Evolutionary conservation across 2,888 invertebrate genomes (phyloP), one percentile per base, ranked within the genome.

Genomic region (Pheosia gnoma): DNA sequence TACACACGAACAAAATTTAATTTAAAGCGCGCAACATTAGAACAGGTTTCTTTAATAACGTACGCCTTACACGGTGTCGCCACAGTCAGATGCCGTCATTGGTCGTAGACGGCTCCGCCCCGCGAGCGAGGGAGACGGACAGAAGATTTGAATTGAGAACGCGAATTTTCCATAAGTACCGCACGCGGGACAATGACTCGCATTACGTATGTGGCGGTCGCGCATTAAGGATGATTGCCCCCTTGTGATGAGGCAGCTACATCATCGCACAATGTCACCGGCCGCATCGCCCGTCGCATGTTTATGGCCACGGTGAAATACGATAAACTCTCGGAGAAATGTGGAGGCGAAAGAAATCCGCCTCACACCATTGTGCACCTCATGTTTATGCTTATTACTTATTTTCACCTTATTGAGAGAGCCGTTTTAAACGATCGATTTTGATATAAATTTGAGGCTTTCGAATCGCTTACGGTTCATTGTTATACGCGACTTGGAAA

Each of bases 141-240:
- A 86, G 87, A 93, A 92, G 91, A 93, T 93, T 93, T 92, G 91
- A 92, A 93, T 93, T 89, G 92, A 92, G 93, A 92, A 93, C 91
- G 93, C 93, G 93, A 93, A 93, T 93, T 93, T 93, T 93, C 93
- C 93, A 93, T 93, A 93, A 93, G 93, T 91, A 93, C 91, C 88
- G 85, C 90, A 91, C 86, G 87, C 90, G 92, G 93, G 91, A 93
- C 93, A 93, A 93, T 93, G 93, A 93, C 93, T 92, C 92, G 92
- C 89, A 91, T 93, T 92, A 93, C 93, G 91, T 92, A 92, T 92
- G 93, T 92, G 92, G 89, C 89, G 90, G 88, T 88, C 87, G 91
- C 89, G 87, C 90, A 92, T 92, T 93, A 93, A 91, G 90, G 89
- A 92, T 92, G 93, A 93, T 93, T 93, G 93, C 89, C 90, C 88